Evolutionary conservation across 92 coral and sea anemone genomes (phyloP).

Genomic region (Bergia sp.): DNA sequence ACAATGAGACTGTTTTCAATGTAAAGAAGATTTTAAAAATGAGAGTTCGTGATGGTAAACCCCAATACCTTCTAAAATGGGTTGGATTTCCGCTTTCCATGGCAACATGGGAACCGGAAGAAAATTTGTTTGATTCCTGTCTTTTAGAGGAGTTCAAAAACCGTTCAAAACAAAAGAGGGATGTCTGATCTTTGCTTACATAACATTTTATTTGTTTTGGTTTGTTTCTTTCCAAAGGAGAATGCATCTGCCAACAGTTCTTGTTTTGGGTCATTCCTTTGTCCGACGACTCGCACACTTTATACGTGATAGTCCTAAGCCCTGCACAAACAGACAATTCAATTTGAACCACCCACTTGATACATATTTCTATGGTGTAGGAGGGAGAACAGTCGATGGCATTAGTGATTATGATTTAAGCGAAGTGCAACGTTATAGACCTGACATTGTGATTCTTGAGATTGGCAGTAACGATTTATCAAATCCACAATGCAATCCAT

Average conservation of each 20-base stretch:
- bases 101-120: conserved; percentile 40
- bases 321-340: background rate
- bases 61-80: conserved; percentile 15
- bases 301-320: background rate
- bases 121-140: conserved; percentile 11
- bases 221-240: background rate
- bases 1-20: conserved; percentile 11
- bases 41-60: background rate
- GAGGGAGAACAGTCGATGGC: conserved; percentile 18
- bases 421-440: background rate
- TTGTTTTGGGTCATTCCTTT: conserved; percentile 37
- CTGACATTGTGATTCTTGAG: background rate
- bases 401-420: background rate
- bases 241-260: background rate
- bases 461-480: conserved; percentile 7
- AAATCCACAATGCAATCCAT: background rate
- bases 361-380: conserved; percentile 5
- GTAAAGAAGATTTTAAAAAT: background rate
- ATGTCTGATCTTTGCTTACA: background rate
- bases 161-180: background rate
- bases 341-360: background rate
- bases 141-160: background rate
- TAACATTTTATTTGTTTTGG: background rate
- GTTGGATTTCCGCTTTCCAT: conserved; percentile 23
- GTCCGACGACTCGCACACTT: conserved; percentile 8